Evolutionary conservation across 2,888 invertebrate genomes (phyloP), one percentile per base, ranked within the genome.

Genomic region (Girardia tigrina): DNA sequence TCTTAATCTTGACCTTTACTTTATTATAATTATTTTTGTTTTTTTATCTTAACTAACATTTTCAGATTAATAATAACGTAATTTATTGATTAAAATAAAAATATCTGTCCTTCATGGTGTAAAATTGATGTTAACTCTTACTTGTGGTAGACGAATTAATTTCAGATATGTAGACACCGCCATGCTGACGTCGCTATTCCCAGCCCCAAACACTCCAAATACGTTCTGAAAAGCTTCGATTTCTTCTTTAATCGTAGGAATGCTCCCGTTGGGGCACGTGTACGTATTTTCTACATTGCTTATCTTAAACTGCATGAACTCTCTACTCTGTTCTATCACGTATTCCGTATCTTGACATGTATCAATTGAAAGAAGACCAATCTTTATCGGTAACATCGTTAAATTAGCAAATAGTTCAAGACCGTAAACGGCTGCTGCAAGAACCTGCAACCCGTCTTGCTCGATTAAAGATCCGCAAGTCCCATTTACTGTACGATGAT

Each of bases 141-240:
- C 76, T 27, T 76, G 76, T 16, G 76, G 76, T n/a, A 76, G 56
- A 23, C 70, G 42, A 26, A 70, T 69, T 20, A 70, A 71, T 29
- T 77, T 76, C n/a, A 76, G 20, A 20, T 77, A 75, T 2, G 28
- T 70, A 16, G 29, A 26, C 1, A 76, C 75, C 26, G 42, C 42
- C 26, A 75, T 70, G 23, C 77, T 70, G 1, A 76, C 70, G 23
- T 76, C 76, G 26, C 74, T 76, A 16, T 76, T 70, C 12, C 70
- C 76, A 27, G 76, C 76, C 1, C 75, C 75, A 26, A 75, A 27
- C 0, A 75, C 75, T 14, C 75, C 75, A 28, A 75, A 27, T 4
- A 75, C 73, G 23, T 75, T 75, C 26, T 42, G 42, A 56, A 56
- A 73, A n/a, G 8, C 26, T 29, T 36, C 26, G 23, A 29, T 23